A percentile compares a stretch with the other conserved stretches of the same genome.
These are phyloP conservation scores for Beroe forskalii DNA, from an alignment of 37 sponge, comb jelly and placozoan species.

Conservation along the genomic window DNA sequence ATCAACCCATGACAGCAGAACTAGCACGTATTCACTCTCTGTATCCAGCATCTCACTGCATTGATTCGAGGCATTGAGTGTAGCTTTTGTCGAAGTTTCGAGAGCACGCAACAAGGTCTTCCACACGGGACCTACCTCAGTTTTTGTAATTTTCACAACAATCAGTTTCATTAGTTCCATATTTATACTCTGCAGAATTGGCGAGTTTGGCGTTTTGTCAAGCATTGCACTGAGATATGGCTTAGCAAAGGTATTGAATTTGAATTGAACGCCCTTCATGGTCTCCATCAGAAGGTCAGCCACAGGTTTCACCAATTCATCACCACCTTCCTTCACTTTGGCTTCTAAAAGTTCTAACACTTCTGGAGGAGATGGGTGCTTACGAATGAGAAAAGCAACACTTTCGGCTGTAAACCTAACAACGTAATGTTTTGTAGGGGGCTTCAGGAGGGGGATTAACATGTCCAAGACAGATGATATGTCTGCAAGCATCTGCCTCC, in stretches of 20 bases:
- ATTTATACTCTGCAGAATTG: background rate
- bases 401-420: constrained; percentile 5
- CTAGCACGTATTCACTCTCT: background rate
- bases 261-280: constrained; percentile 44
- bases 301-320: background rate
- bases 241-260: constrained; percentile 34
- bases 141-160: constrained; percentile 2
- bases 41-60: background rate
- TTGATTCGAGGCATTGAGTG: background rate
- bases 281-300: constrained; percentile 38
- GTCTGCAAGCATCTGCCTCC: constrained; percentile 49
- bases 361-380: background rate
- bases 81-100: background rate
- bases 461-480: background rate
- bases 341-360: background rate
- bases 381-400: constrained; percentile 25
- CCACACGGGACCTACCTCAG: constrained; percentile 15
- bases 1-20: background rate
- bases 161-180: background rate
- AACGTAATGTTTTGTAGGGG: background rate
- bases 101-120: background rate
- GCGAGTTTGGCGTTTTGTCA: background rate
- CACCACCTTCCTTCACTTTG: background rate
- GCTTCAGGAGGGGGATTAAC: constrained; percentile 9
- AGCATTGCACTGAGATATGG: constrained; percentile 18